Percentiles rank a stretch among this genome's conserved stretches.
phyloP scores from a whole-genome alignment of 2,888 invertebrate genomes.

The Lycaena phlaeas region DNA sequence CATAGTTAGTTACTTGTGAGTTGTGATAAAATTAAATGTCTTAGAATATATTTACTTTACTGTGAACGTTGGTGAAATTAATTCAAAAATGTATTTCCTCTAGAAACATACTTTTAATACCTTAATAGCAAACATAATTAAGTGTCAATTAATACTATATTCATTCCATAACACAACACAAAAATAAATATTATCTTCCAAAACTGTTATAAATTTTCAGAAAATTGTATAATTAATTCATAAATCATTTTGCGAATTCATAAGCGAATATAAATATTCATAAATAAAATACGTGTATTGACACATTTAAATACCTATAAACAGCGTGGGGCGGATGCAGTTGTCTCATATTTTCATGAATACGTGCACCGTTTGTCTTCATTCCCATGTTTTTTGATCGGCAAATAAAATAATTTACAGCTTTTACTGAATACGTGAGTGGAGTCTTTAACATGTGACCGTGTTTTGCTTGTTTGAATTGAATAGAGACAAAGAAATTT shows the following conservation, averaged over 20 bases:
- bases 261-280: slow-evolving; percentile 1
- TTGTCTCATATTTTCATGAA: background rate
- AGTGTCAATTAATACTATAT: too few species aligned
- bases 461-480: too few species aligned
- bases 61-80: too few species aligned
- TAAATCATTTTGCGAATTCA: background rate
- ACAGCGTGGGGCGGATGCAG: background rate
- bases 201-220: background rate
- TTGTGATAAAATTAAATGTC: too few species aligned
- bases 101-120: too few species aligned
- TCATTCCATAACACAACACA: too few species aligned
- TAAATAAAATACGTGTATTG: background rate
- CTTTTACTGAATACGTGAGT: background rate
- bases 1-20: too few species aligned
- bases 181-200: background rate
- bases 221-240: background rate
- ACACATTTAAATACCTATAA: background rate
- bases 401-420: background rate
- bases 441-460: background rate
- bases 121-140: too few species aligned
- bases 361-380: background rate
- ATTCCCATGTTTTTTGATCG: too few species aligned
- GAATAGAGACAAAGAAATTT: too few species aligned
- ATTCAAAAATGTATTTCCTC: too few species aligned
- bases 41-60: too few species aligned